Percentiles rank a stretch among this genome's conserved stretches.
Evolutionary conservation across 2,888 invertebrate species (phyloP).

Genomic region (Eupithecia abbreviata): DNA sequence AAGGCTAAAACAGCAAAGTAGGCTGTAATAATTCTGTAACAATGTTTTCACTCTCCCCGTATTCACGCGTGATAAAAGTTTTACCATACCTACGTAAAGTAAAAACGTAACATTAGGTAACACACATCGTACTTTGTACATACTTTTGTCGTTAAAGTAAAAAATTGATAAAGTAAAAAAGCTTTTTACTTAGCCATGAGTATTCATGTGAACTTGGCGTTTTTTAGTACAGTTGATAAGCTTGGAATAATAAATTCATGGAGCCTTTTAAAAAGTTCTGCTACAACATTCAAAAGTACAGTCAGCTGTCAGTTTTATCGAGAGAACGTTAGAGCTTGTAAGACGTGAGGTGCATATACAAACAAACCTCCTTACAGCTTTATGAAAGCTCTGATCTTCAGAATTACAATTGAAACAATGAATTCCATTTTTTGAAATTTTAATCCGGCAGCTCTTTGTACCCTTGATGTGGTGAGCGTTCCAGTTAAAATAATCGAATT

Average conservation of each 20-base stretch:
- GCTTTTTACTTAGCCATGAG: conserved; percentile 57
- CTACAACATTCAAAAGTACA: conserved; percentile 16
- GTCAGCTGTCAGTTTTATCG: not conserved
- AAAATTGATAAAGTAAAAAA: conserved; percentile 53
- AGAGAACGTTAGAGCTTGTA: not conserved
- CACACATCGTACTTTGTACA: conserved; percentile 38
- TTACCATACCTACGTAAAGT: conserved; percentile 30
- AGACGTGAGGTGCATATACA: not conserved
- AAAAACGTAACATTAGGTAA: conserved; percentile 41
- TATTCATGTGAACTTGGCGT: conserved; percentile 54
- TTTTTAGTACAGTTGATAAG: conserved; percentile 43
- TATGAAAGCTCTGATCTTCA: not conserved
- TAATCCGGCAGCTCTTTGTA: not conserved
- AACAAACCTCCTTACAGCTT: not conserved
- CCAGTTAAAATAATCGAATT: too few species aligned
- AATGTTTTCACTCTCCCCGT: not conserved
- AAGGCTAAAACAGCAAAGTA: not conserved
- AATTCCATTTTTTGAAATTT: not conserved
- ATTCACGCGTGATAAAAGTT: conserved; percentile 39
- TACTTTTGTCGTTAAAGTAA: conserved; percentile 53
- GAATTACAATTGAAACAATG: too few species aligned
- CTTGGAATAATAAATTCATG: conserved; percentile 43
- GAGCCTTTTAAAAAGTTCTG: conserved; percentile 45
- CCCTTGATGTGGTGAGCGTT: too few species aligned
- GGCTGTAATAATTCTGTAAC: conserved; percentile 1